Base-by-base conservation (phyloP, 2,797 vertebrate species). In the Lacerta bilineata region DNA sequence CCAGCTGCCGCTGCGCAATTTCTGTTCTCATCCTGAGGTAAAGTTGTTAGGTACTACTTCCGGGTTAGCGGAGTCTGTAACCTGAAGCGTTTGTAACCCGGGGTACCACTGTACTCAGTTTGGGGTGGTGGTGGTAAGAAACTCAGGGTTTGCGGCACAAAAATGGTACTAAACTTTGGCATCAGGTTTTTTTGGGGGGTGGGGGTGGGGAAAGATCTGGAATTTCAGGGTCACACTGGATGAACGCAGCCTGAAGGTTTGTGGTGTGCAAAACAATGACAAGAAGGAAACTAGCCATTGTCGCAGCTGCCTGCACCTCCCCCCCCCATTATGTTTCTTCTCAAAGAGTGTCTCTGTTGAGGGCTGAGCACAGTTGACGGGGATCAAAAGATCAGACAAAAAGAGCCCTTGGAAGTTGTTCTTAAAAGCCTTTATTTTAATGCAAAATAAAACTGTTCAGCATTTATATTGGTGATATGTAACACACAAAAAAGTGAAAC, bases 341-440 rank as follows among this genome's bases (percentile, higher is more conserved):
- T 64, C 72, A 46, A 61, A 11, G 50, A 46, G 59, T 2, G 6
- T 69, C 8, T 50, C 13, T 50, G 61, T 71, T 74, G 41, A 84
- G 8, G 86, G 1, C 86, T 50, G 76, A 39, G 43, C n/a, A 36
- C 33, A n/a, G 5, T 7, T 61, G 46, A n/a, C 20, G 25, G 79
- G n/a, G 36, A 66, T 20, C 36, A 75, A 85, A 76, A 80, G 18
- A 88, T 29, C 83, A 81, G 50, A 55, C 50, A 84, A 91, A 71
- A 85, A 81, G 88, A 88, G 83, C 25, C 27, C 77, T 87, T 87
- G 87, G 69, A 17, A 83, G 85, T 90, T 89, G 95, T 92, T 94
- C 93, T 94, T 92, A 93, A 96, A 96, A 96, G 96, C 95, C 93
- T 97, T 97, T 97, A 97, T 97, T 97, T 96, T 94, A 96, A 96